A percentile compares a stretch with the other conserved stretches of the same genome.
These are phyloP conservation scores for Ciconia maguari DNA, from an alignment of 2,113 vertebrate genomes.

Conservation along the genomic window DNA sequence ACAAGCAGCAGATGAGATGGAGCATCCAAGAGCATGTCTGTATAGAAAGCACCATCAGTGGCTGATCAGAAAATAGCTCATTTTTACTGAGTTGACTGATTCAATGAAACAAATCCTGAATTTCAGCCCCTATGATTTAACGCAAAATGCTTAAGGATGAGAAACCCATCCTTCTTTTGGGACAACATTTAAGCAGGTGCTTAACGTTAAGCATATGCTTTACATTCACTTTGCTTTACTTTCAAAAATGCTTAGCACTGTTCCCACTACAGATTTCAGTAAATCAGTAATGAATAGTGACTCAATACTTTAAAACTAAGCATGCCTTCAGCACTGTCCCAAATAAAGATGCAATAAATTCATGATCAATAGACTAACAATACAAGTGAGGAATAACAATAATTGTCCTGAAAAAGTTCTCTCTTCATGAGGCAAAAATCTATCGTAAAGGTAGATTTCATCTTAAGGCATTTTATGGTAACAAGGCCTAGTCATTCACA, in stretches of 20 bases:
- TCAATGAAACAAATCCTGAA: background rate
- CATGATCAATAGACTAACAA: background rate
- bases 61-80: background rate
- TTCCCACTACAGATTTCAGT: background rate
- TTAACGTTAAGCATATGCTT: background rate
- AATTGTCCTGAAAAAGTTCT: background rate
- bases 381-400: background rate
- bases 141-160: background rate
- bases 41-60: background rate
- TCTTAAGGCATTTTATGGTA: background rate
- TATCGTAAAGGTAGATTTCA: background rate
- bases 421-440: background rate
- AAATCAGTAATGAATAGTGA: constrained; percentile 7
- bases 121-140: background rate
- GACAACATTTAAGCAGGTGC: background rate
- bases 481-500: background rate
- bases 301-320: background rate
- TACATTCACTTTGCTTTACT: background rate
- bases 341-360: background rate
- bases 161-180: background rate
- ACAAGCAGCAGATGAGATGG: background rate
- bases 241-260: background rate
- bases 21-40: background rate
- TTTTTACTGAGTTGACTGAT: background rate
- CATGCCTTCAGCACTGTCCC: background rate